These are phyloP conservation scores for Alectoris magna DNA, from an alignment of 2,797 vertebrate species.

Conservation along the genomic window DNA sequence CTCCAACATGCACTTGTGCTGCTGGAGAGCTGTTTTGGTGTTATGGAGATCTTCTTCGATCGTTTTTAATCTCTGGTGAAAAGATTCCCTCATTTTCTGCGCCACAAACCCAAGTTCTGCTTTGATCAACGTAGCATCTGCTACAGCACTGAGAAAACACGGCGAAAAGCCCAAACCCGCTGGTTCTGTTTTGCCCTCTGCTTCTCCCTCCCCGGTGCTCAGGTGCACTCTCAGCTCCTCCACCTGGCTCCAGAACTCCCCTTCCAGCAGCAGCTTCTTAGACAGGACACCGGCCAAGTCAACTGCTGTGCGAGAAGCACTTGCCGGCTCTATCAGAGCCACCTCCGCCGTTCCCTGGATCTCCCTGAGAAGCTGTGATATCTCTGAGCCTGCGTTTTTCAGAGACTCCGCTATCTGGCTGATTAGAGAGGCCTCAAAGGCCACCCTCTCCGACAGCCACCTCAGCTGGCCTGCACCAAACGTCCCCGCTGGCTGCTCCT, in stretches of 20 bases:
- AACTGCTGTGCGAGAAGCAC: conserved; percentile 76
- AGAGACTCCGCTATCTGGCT: conserved; percentile 90
- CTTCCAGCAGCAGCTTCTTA: conserved; percentile 90
- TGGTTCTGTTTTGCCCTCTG: conserved; percentile 35
- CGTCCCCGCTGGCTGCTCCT: conserved; percentile 60
- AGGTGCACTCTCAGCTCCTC: conserved; percentile 82
- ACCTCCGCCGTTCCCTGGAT: conserved; percentile 83
- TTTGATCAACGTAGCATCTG: conserved; percentile 81
- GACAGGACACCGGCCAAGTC: conserved; percentile 86
- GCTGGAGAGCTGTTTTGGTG: conserved; percentile 83
- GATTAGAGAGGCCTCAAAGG: conserved; percentile 90
- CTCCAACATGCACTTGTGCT: conserved; percentile 85
- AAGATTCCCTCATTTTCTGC: conserved; percentile 87
- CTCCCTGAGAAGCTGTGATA: conserved; percentile 83
- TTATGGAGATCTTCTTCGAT: conserved; percentile 87
- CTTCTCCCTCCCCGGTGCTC: conserved; percentile 43
- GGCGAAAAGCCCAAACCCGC: conserved; percentile 13
- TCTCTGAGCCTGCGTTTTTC: conserved; percentile 84
- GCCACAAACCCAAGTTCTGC: conserved; percentile 89
- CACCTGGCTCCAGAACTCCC: conserved; percentile 89
- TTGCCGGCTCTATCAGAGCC: conserved; percentile 74
- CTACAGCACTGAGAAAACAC: conserved; percentile 59
- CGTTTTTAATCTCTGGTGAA: conserved; percentile 85
- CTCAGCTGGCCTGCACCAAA: conserved; percentile 80
- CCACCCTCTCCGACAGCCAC: conserved; percentile 87